Conservation (phyloP, 2,113 vertebrate species). For the Oncorhynchus gorbuscha region DNA sequence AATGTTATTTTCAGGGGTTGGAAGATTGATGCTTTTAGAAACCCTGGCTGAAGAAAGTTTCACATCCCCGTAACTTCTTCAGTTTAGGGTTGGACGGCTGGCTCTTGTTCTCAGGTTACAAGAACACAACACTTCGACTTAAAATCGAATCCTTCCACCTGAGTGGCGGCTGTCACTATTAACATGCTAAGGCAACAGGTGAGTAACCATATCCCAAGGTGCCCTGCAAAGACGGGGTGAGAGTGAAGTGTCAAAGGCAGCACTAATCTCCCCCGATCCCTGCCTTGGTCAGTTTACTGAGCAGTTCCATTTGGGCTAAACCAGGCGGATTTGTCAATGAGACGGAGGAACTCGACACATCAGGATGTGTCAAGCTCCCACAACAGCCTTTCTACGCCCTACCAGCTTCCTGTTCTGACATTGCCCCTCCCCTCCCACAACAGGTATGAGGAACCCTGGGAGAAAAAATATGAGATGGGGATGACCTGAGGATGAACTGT, state of each 20-base stretch:
- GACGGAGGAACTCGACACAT: neutral
- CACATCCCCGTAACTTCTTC: slow-evolving; percentile 34
- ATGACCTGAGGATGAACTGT: slow-evolving; percentile 52
- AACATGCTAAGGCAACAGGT: slow-evolving; percentile 36
- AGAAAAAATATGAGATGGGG: slow-evolving; percentile 39
- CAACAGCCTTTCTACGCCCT: slow-evolving; percentile 19
- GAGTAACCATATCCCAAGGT: slow-evolving; percentile 51
- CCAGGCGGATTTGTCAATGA: slow-evolving; percentile 20
- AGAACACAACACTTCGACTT: slow-evolving; percentile 57
- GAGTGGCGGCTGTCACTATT: slow-evolving; percentile 47
- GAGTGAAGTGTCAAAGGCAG: slow-evolving; percentile 46
- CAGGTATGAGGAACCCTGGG: slow-evolving; percentile 48
- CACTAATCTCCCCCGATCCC: slow-evolving; percentile 34
- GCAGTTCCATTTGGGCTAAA: slow-evolving; percentile 35
- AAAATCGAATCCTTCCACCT: slow-evolving; percentile 48
- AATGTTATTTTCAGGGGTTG: too few relatives aligned
- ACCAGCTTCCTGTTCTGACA: neutral
- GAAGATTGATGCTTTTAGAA: slow-evolving; percentile 6
- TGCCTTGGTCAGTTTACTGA: slow-evolving; percentile 24
- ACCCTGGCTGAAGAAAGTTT: too few relatives aligned
- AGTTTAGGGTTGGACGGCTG: slow-evolving; percentile 8
- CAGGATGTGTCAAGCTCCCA: slow-evolving; percentile 7
- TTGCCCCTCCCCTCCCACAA: slow-evolving; percentile 6
- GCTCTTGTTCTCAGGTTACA: slow-evolving; percentile 52
- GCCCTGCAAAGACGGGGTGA: slow-evolving; percentile 47